A percentile compares a stretch with the other conserved stretches of the same genome.
phyloP scores from a whole-genome alignment of 2,888 invertebrate species.

The Chymomyza caudatula region DNA sequence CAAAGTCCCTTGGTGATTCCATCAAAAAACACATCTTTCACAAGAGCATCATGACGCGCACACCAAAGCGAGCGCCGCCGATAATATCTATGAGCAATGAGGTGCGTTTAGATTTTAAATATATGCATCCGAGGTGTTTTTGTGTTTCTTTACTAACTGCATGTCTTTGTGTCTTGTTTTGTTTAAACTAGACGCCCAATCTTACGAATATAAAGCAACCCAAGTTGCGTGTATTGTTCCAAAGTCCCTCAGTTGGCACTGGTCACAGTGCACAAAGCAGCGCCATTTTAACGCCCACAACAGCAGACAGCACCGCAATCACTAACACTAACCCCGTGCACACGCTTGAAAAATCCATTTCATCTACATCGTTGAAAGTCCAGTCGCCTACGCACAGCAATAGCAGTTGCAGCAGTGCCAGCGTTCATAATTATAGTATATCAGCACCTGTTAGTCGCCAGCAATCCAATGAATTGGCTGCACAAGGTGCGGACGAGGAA shows the following conservation, averaged over 20 bases:
- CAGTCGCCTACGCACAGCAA: conserved; percentile 45
- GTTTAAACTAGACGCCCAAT: conserved; percentile 72
- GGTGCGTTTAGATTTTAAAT: conserved; percentile 34
- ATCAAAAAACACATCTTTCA: conserved; percentile 92
- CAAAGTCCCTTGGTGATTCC: conserved; percentile 87
- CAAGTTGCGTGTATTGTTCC: conserved; percentile 76
- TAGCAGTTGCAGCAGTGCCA: conserved; percentile 54
- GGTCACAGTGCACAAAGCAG: conserved; percentile 11
- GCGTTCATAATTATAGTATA: conserved; percentile 31
- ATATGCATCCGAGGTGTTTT: conserved; percentile 19
- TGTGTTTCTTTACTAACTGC: conserved; percentile 50
- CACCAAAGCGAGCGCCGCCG: conserved; percentile 73
- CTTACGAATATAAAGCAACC: conserved; percentile 68
- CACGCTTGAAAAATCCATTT: conserved; percentile 75
- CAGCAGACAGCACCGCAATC: conserved; percentile 23
- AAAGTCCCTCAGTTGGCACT: conserved; percentile 72
- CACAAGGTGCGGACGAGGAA: conserved; percentile 49
- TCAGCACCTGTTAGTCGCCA: conserved; percentile 75
- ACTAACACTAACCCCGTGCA: conserved; percentile 47
- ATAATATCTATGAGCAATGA: conserved; percentile 37
- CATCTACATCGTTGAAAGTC: conserved; percentile 73
- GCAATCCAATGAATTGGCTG: conserved; percentile 63
- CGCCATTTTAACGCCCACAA: conserved; percentile 21
- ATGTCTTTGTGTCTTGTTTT: conserved; percentile 38
- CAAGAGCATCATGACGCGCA: conserved; percentile 81